Base-by-base conservation (phyloP, 2,888 invertebrate genomes). In the Drosophila hamatofila region DNA sequence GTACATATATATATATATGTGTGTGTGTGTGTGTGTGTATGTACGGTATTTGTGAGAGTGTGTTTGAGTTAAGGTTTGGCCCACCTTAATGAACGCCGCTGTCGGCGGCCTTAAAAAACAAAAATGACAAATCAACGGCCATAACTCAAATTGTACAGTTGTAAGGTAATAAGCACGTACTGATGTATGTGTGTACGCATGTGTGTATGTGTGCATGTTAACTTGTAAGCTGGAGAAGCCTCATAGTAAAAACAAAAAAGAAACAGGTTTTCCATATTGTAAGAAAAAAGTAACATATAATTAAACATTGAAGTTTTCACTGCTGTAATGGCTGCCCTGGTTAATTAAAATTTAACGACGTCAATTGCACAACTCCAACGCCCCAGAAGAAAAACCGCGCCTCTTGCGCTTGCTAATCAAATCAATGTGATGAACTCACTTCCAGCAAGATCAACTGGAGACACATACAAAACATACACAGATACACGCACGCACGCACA, bases 361-460 rank as follows among this genome's bases (percentile, higher is more conserved):
- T 56, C 76, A 73, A 70, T 78, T 74, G 70, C 74, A 74, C 70
- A 73, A 70, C 66, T 78, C 35, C 55, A 14, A 74, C 48, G 25
- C 39, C 25, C 18, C 33, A 33, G 33, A 62, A 44, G 35, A 39
- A 62, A 39, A 63, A 63, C 77, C 77, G 77, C 77, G 77, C 77
- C 77, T 69, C 37, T 41, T 11, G 25, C 46, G 25, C 46, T 23
- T 37, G 70, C 69, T 78, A 78, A 78, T 78, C 77, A 70, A 78
- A 78, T 78, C 77, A 78, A 78, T 78, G 78, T 78, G 77, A 78
- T 78, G 78, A 78, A 78, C 77, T 78, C 77, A 78, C 78, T 78
- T 77, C 49, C 69, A 77, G 66, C 78, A 78, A 69, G 77, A 78
- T 77, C 78, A 77, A 77, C 61, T 52, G 33, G 9, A 52, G 35